Base-by-base conservation (phyloP, 2,888 invertebrate genomes). In the Lacanobia wlatinum region DNA sequence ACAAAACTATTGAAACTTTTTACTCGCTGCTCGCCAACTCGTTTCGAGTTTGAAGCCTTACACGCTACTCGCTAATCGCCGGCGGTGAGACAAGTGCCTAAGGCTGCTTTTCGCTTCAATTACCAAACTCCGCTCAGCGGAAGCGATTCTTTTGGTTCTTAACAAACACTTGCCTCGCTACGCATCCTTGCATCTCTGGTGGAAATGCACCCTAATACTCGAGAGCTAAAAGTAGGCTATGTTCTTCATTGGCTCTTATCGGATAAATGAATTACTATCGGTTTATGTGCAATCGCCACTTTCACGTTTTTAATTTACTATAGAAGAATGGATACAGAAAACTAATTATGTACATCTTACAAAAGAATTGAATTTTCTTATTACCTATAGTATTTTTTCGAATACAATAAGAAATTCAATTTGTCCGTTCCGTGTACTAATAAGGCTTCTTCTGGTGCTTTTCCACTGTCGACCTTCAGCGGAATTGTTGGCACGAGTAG, bases 381-480 rank as follows among this genome's bases (percentile, higher is more conserved):
- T n/a, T n/a, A n/a, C n/a, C n/a, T n/a, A n/a, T n/a, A 60, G 28
- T 60, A 43, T 43, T 70, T 48, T 64, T 43, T 77, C 56, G 23
- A 63, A 40, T 56, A 60, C 52, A 60, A 82, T 53, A 77, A 63
- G 53, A 60, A 69, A 60, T 66, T 66, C 21, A 61, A 70, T 73
- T 73, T 73, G 58, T 28, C 12, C 34, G 70, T 62, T 63, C 58
- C n/a, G 70, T 60, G 67, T 73, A 65, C 75, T 78, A 67, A 72
- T 78, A 78, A 12, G 73, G 72, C 71, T 70, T 75, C 76, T 63
- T 68, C 73, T 71, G 65, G 70, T 73, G 73, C 55, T 71, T 74
- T 76, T 71, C 73, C 82, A 61, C 61, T 78, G 48, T 2, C 40
- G 66, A 34, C 76, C 76, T 76, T 73, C 56, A 34, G 21, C 21